phyloP scores from a whole-genome alignment of 1,140 invertebrate species.

The silkworm (Bombyx mori) region DNA sequence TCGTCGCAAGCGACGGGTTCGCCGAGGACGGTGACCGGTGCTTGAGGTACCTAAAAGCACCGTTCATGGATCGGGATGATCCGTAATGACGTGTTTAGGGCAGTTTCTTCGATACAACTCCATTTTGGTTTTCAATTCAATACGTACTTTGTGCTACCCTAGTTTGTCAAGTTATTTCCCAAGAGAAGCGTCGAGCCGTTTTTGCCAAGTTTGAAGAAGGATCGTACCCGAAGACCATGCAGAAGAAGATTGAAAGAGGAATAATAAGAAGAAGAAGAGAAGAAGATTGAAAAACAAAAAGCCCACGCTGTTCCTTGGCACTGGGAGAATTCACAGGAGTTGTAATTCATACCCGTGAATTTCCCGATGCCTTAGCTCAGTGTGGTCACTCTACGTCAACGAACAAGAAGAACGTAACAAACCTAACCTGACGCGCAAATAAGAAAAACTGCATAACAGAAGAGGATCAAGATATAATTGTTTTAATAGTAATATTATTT shows the following conservation, averaged over 20 bases:
- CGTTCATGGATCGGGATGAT: too few relatives aligned
- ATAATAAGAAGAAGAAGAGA: background rate
- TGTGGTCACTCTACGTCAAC: slow-evolving; percentile 15
- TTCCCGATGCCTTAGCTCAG: slow-evolving; percentile 59
- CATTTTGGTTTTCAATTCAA: too few relatives aligned
- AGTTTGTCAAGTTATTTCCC: too few relatives aligned
- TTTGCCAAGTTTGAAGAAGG: background rate
- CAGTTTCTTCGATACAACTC: too few relatives aligned
- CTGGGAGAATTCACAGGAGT: slow-evolving; percentile 74
- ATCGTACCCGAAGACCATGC: background rate
- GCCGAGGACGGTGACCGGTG: too few relatives aligned
- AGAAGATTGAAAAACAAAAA: slow-evolving; percentile 12
- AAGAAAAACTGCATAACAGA: slow-evolving; percentile 5
- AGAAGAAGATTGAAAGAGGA: slow-evolving; percentile 4
- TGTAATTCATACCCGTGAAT: slow-evolving; percentile 64
- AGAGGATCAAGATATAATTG: too few relatives aligned
- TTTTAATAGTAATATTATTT: too few relatives aligned
- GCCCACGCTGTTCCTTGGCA: slow-evolving; percentile 60
- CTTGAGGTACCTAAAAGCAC: too few relatives aligned
- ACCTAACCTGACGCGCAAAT: slow-evolving; percentile 1
- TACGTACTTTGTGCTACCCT: too few relatives aligned
- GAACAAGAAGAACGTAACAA: slow-evolving; percentile 13
- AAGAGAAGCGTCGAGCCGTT: too few relatives aligned
- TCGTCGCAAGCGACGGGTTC: too few relatives aligned
- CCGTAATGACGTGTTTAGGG: too few relatives aligned